Evolutionary conservation across 2,888 invertebrate genomes (phyloP).

Genomic region (Osmoderma eremita): DNA sequence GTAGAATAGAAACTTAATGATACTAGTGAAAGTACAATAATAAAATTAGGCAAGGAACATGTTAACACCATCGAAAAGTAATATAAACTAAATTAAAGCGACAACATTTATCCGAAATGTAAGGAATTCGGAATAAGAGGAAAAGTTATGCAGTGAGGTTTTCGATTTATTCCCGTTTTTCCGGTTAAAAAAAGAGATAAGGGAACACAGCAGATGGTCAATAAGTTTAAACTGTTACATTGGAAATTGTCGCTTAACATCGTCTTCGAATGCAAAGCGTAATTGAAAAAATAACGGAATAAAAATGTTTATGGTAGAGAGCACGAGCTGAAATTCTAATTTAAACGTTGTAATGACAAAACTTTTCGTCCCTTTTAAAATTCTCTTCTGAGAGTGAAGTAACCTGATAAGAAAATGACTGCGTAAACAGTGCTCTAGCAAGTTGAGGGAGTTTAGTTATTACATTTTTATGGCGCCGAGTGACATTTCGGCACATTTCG

Average conservation of each 20-base stretch:
- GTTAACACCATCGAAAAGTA: too few species aligned
- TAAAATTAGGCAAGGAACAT: too few species aligned
- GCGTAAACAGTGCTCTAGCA: constrained; percentile 31
- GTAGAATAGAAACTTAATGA: too few species aligned
- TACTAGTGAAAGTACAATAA: too few species aligned
- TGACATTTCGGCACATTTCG: constrained; percentile 40
- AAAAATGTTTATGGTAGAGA: constrained; percentile 29
- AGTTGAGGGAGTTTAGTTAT: constrained; percentile 36
- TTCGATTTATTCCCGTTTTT: background rate
- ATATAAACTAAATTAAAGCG: too few species aligned
- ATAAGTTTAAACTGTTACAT: constrained; percentile 30
- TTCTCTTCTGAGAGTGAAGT: constrained; percentile 36
- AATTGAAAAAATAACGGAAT: constrained; percentile 35
- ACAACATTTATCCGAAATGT: too few species aligned
- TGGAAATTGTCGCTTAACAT: constrained; percentile 15
- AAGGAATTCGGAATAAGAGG: background rate
- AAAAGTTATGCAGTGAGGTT: background rate
- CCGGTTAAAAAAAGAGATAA: background rate
- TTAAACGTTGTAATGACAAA: constrained; percentile 36
- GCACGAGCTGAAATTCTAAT: constrained; percentile 30
- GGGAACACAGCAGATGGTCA: constrained; percentile 7
- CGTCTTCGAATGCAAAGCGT: background rate
- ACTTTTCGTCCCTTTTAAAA: constrained; percentile 44
- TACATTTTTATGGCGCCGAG: constrained; percentile 32
- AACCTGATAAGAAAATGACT: constrained; percentile 37